Base-by-base conservation (phyloP, 1,140 invertebrate genomes). In the Pseudomyrmex dendroicus region DNA sequence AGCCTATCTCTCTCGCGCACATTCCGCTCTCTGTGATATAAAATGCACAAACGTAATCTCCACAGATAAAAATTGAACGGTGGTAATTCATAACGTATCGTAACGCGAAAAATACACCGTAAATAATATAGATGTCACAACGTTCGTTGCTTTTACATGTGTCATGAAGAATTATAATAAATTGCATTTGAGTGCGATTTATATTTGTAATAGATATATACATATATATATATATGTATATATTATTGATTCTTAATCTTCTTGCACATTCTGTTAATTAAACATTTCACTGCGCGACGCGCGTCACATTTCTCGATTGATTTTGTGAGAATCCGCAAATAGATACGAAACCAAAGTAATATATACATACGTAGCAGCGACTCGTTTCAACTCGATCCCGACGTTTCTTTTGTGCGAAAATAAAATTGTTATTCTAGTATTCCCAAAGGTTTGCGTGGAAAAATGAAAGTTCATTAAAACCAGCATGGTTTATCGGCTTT, bases 401-500 rank as follows among this genome's bases (percentile, higher is more conserved):
- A 20, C 54, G 57, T 82, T 61, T 52, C 68, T 73, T 82, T 82
- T 82, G 63, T 48, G 50, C n/a, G 78, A 74, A 82, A 82, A 82
- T 82, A 82, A 82, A 74, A 82, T 82, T 74, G 56, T 82, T 74
- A 82, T 82, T 63, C 70, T 63, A 62, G 56, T 87, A 87, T 86
- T 83, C 85, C 86, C 86, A 86, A 73, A 83, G 85, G 85, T 64
- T 68, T 59, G 85, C 85, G 74, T 74, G 83, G 80, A 87, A 83
- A 87, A 82, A 87, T 86, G 86, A 87, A 72, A 86, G 86, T 87
- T 87, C 85, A 86, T 87, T 87, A 87, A 87, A 87, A 85, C 85
- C 86, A 86, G 82, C 80, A 86, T 87, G 86, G 82, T 87, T 87
- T 86, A 86, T 87, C 74, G 86, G 85, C 83, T 87, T 87, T 86